phyloP scores from a whole-genome alignment of 1,140 invertebrate genomes.

The Chlorops oryzae region DNA sequence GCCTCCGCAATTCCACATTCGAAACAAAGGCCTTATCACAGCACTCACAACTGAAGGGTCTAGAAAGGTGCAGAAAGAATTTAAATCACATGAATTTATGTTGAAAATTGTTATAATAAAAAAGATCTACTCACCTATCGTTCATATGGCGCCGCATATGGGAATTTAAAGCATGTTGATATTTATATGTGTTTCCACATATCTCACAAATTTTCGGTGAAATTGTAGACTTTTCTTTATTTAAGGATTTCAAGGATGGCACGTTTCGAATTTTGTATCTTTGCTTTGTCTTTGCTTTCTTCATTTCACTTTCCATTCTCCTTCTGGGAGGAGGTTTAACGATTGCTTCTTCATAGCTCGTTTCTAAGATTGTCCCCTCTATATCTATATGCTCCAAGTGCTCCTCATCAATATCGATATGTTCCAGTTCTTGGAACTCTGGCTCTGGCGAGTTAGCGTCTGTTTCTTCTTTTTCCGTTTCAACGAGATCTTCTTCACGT shows the following conservation, averaged over 20 bases:
- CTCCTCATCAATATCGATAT: background rate
- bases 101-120: background rate
- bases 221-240: constrained; percentile 7
- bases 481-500: too few relatives aligned
- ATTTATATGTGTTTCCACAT: constrained; percentile 45
- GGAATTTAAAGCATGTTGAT: constrained; percentile 40
- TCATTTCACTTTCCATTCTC: too few relatives aligned
- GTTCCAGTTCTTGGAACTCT: background rate
- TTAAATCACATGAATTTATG: background rate
- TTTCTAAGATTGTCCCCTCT: background rate
- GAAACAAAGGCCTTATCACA: constrained; percentile 45
- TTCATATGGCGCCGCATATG: constrained; percentile 44
- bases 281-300: background rate
- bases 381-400: background rate
- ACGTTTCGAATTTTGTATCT: background rate
- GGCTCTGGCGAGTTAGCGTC: background rate
- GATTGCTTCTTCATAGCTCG: background rate
- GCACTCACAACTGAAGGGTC: constrained; percentile 38
- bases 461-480: constrained; percentile 11
- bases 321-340: background rate
- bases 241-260: background rate
- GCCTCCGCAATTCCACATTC: constrained; percentile 41
- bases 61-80: too few relatives aligned
- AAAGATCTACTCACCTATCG: too few relatives aligned
- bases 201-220: constrained; percentile 40